Conservation (phyloP, 2,797 vertebrate genomes). For the Aldrovandia affinis region DNA sequence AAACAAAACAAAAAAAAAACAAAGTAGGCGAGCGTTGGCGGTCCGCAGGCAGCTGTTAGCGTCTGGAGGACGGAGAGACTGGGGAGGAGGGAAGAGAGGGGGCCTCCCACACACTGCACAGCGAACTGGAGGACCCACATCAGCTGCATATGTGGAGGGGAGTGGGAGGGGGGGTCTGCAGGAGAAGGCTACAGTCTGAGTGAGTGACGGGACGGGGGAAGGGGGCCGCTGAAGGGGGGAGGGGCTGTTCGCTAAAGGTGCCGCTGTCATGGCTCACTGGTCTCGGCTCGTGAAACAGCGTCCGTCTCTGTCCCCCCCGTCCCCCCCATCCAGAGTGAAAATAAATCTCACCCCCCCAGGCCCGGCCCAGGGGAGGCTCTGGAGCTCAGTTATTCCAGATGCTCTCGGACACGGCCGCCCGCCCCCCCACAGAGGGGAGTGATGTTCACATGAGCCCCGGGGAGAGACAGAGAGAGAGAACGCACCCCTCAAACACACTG, state of each 20-base stretch:
- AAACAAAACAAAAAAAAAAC: no score
- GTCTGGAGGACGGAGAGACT: not conserved
- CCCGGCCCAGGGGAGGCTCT: constrained; percentile 7
- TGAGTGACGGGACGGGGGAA: constrained; percentile 1
- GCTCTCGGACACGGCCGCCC: not conserved
- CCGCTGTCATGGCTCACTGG: constrained; percentile 5
- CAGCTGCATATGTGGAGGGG: not conserved
- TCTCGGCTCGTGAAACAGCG: constrained; percentile 7
- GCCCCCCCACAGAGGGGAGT: not conserved
- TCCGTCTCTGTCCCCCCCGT: no score
- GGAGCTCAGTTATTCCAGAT: constrained; percentile 31
- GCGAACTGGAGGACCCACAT: not conserved
- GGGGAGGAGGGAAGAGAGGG: not conserved
- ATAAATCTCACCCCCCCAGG: constrained; percentile 16
- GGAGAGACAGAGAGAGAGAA: not conserved
- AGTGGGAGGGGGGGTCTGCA: not conserved
- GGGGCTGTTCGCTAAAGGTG: constrained; percentile 14
- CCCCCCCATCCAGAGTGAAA: constrained; percentile 4
- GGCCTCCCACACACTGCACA: not conserved
- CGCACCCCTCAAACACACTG: not conserved
- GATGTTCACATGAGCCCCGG: not conserved
- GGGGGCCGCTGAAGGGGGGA: not conserved
- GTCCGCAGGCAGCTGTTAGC: not conserved
- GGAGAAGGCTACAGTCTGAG: not conserved
- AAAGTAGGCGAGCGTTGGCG: not conserved